phyloP scores from a whole-genome alignment of 2,797 vertebrate species.

The Aerospiza tachiro region DNA sequence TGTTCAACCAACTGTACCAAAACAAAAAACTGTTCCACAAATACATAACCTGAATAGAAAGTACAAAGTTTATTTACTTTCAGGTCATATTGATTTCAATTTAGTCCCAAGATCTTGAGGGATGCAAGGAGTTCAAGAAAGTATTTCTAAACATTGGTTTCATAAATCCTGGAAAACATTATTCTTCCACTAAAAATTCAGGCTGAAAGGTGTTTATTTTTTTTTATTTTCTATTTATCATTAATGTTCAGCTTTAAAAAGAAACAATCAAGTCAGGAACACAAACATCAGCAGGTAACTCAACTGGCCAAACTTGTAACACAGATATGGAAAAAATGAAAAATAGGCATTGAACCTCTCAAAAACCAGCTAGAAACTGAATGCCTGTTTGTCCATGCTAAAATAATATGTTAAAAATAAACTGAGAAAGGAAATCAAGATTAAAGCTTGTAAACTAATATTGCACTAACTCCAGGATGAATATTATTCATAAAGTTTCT shows the following conservation, averaged over 20 bases:
- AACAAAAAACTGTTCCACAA: neutral
- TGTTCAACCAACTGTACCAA: neutral
- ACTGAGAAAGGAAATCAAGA: neutral
- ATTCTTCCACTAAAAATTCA: neutral
- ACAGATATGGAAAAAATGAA: neutral
- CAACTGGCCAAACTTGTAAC: neutral
- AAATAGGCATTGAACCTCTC: neutral
- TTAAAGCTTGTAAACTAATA: neutral
- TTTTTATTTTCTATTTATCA: neutral
- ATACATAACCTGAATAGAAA: neutral
- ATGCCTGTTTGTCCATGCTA: neutral
- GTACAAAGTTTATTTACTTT: neutral
- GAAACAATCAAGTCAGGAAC: neutral
- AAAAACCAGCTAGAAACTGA: neutral
- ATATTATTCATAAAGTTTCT: slow-evolving; percentile 5
- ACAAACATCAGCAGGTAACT: neutral
- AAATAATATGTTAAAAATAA: neutral
- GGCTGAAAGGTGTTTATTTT: neutral
- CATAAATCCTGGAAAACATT: neutral
- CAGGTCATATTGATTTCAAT: neutral
- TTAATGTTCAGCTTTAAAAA: neutral
- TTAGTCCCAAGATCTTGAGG: neutral
- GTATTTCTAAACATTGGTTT: neutral
- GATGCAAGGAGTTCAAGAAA: neutral
- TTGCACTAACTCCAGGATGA: neutral